Percentiles rank a stretch among this genome's conserved stretches.
These are phyloP conservation scores for Parnassius smintheus DNA, from an alignment of 2,888 invertebrate species.

Conservation along the genomic window DNA sequence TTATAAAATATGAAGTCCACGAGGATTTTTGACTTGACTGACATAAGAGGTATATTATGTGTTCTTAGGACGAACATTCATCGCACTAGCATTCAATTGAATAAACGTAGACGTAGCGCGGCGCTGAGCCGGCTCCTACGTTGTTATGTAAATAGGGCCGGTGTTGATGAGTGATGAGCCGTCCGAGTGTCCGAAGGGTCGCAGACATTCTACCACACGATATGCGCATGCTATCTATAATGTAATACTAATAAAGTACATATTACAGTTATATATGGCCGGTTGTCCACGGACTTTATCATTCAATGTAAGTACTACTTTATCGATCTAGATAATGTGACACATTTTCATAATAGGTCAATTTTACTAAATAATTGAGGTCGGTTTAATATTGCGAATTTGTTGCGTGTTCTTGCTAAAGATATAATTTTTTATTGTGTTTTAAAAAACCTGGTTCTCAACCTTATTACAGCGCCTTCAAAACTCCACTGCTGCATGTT, in stretches of 20 bases:
- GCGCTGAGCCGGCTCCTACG: slow-evolving; percentile 49
- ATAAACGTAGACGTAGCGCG: slow-evolving; percentile 63
- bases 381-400: too few relatives aligned
- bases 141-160: slow-evolving; percentile 64
- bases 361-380: slow-evolving; percentile 6
- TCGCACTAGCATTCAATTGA: slow-evolving; percentile 69
- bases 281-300: slow-evolving; percentile 4
- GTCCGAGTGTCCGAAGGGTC: slow-evolving; percentile 38
- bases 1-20: too few relatives aligned
- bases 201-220: slow-evolving; percentile 8
- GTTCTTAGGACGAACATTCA: slow-evolving; percentile 60
- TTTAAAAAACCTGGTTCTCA: too few relatives aligned
- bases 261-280: neutral
- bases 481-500: too few relatives aligned
- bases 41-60: slow-evolving; percentile 1
- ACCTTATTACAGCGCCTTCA: too few relatives aligned
- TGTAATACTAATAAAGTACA: neutral
- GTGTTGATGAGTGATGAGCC: slow-evolving; percentile 28
- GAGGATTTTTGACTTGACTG: too few relatives aligned
- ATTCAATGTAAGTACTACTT: neutral
- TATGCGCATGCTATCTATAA: neutral
- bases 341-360: slow-evolving; percentile 9
- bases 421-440: too few relatives aligned
- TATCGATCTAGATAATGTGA: slow-evolving; percentile 11
- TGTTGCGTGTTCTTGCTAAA: too few relatives aligned